Base-by-base conservation (phyloP, 1,140 invertebrate species). In the Danaus plexippus region DNA sequence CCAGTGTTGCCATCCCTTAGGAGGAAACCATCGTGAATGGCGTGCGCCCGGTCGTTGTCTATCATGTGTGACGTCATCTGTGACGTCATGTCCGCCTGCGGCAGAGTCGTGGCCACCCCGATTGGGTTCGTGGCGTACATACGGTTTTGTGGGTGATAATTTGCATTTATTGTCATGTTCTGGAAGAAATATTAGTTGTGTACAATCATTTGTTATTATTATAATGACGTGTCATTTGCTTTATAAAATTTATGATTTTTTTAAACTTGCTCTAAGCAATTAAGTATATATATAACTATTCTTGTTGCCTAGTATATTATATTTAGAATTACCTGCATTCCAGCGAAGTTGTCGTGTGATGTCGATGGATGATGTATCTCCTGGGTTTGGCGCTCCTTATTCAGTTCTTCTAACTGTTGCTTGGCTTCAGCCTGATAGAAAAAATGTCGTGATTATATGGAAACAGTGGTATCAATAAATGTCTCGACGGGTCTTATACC, bases 81-180 rank as follows among this genome's bases (percentile, higher is more conserved):
- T 1, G 57, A 52, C n/a, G 58, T 55, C 46, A 86, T 80, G 3
- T 71, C 63, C 8, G 73, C 60, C 41, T 88, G 86, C 0, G 82
- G 84, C 49, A 88, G 57, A 1, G 86, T 87, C 0, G 87, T 88
- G 12, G 87, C 87, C 0, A 88, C 87, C 0, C 85, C 87, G 11
- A 88, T 83, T 64, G 87, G 87, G 52, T 88, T 88, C 0, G 84
- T 74, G 0, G 75, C 78, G 52, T 81, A 88, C 70, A 84, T 78
- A 9, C 84, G 69, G 43, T 78, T 75, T 5, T 71, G 63, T 50
- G 80, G 65, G 49, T 75, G 69, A 48, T 77, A 86, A 57, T 82
- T 83, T 2, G 67, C 69, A 9, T 67, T 66, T 18, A 73, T 42
- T 11, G 59, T 43, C 11, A 64, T n/a, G 47, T 64, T 64, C 59